Conservation (phyloP, 2,113 vertebrate species). For the Psammodynastes pulverulentus region DNA sequence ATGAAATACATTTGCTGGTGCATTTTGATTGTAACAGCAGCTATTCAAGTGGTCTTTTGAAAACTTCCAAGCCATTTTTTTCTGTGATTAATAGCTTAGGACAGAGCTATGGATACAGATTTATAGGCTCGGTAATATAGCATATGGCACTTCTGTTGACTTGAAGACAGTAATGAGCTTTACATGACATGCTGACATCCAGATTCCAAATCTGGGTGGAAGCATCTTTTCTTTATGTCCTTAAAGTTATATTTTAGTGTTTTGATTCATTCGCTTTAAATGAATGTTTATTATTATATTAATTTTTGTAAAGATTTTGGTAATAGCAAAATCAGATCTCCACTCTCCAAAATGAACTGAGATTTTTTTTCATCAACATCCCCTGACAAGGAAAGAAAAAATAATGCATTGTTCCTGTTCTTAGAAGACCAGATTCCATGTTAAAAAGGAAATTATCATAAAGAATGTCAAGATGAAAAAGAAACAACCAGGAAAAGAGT, state of each 20-base stretch:
- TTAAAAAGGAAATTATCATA: not conserved
- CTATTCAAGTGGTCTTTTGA: not conserved
- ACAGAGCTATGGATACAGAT: not conserved
- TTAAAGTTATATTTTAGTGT: not conserved
- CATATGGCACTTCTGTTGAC: not conserved
- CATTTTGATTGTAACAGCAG: not conserved
- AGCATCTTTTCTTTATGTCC: not conserved
- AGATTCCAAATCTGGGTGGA: not conserved
- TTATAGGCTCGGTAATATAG: not conserved
- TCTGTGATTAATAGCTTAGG: not conserved
- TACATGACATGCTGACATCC: not conserved
- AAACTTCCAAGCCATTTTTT: not conserved
- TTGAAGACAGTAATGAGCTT: not conserved
- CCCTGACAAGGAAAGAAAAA: not conserved
- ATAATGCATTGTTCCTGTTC: not conserved
- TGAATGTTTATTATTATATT: not conserved
- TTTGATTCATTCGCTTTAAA: not conserved
- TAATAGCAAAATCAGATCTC: not conserved
- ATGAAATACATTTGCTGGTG: not conserved
- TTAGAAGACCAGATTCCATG: not conserved
- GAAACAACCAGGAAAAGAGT: not conserved
- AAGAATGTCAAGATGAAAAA: not conserved
- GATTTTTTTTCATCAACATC: not conserved
- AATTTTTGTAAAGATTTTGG: not conserved
- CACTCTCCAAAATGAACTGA: not conserved